These are phyloP conservation scores for Sarcophaga variegata DNA, from an alignment of 2,888 invertebrate genomes.

Conservation along the genomic window DNA sequence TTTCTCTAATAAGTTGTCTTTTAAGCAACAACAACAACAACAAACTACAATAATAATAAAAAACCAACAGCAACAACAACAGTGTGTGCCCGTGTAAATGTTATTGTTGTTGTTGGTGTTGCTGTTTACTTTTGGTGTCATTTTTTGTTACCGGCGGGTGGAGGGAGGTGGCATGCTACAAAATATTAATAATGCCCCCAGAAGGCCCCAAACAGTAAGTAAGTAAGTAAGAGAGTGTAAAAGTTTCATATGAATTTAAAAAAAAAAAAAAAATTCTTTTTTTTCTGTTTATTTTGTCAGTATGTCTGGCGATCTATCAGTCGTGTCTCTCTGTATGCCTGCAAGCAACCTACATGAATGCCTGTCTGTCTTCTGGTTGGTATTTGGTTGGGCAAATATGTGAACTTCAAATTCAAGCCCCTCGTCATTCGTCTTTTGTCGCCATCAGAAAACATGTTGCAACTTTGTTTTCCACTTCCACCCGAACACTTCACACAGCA, in stretches of 20 bases:
- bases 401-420: not conserved
- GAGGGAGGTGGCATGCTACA: not conserved
- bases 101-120: not conserved
- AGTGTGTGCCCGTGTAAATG: not conserved
- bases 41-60: too few species aligned
- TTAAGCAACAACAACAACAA: not conserved
- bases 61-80: not conserved
- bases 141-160: too few species aligned
- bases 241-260: conserved; percentile 14
- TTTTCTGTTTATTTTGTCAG: not conserved
- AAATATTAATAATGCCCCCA: not conserved
- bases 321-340: not conserved
- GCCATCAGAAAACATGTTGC: not conserved
- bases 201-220: not conserved
- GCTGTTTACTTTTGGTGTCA: not conserved
- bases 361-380: not conserved
- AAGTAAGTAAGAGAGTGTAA: not conserved
- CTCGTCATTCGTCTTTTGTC: not conserved
- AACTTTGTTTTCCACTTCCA: not conserved
- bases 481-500: not conserved
- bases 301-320: not conserved
- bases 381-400: conserved; percentile 4
- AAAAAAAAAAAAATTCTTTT: too few species aligned
- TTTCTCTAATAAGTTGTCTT: conserved; percentile 12
- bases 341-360: not conserved